Evolutionary conservation across 2,888 invertebrate genomes (phyloP).

Genomic region (Diarsia mendica): DNA sequence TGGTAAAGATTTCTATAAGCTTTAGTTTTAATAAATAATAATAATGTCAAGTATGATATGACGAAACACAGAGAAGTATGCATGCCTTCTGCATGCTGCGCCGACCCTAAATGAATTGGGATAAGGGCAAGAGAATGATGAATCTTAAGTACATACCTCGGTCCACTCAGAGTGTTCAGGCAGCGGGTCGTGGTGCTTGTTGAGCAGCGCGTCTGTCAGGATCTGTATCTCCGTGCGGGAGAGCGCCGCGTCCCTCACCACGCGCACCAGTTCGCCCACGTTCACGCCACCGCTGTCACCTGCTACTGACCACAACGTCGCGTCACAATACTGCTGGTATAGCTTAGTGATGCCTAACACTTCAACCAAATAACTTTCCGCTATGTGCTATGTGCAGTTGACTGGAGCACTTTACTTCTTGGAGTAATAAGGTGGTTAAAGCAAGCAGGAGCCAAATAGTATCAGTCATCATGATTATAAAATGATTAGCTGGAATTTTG

Average conservation of each 20-base stretch:
- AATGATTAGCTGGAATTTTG: background rate
- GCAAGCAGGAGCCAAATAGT: background rate
- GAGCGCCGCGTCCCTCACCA: constrained; percentile 95
- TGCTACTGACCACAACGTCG: constrained; percentile 80
- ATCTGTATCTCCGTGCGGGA: constrained; percentile 97
- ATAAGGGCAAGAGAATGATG: too few relatives aligned
- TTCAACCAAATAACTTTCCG: background rate
- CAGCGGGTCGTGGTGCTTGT: constrained; percentile 95
- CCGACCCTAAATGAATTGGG: too few relatives aligned
- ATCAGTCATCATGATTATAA: background rate
- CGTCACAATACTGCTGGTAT: constrained; percentile 2
- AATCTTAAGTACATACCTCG: constrained; percentile 88
- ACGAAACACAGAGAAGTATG: too few relatives aligned
- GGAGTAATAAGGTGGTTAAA: background rate
- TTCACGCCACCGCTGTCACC: constrained; percentile 93
- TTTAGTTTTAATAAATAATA: too few relatives aligned
- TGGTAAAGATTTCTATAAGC: too few relatives aligned
- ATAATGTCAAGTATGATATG: too few relatives aligned
- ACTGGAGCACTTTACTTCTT: constrained; percentile 1
- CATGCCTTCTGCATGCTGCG: too few relatives aligned
- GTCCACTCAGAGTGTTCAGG: constrained; percentile 96
- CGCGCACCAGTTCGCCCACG: constrained; percentile 92
- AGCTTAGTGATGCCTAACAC: background rate
- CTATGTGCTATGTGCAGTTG: background rate
- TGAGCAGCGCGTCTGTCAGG: constrained; percentile 96